Conservation (phyloP, 2,888 invertebrate species). For the Himalopsyche japonica region DNA sequence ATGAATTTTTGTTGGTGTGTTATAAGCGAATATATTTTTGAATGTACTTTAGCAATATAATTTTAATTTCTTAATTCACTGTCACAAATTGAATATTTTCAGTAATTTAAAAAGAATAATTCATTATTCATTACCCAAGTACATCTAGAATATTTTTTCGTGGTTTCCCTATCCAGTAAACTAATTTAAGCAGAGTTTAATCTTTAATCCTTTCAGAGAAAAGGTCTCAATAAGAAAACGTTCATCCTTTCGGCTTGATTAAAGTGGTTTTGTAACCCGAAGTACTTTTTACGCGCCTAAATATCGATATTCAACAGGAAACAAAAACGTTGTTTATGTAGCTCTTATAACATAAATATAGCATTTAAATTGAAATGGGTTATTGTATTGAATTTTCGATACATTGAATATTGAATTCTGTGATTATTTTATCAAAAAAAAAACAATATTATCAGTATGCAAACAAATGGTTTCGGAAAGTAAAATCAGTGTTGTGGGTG, state of each 20-base stretch:
- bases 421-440: not conserved
- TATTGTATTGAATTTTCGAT: not conserved
- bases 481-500: not conserved
- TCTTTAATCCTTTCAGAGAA: too few relatives aligned
- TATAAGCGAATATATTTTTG: too few relatives aligned
- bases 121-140: too few relatives aligned
- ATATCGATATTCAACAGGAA: not conserved
- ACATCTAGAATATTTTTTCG: too few relatives aligned
- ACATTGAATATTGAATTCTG: not conserved
- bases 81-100: too few relatives aligned
- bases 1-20: too few relatives aligned
- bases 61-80: too few relatives aligned
- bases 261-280: not conserved
- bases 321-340: not conserved
- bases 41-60: too few relatives aligned
- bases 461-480: not conserved
- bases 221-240: too few relatives aligned
- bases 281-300: not conserved
- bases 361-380: not conserved
- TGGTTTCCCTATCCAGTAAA: too few relatives aligned
- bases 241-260: not conserved
- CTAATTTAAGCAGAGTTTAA: too few relatives aligned
- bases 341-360: not conserved
- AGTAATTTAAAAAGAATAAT: too few relatives aligned
- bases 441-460: not conserved